These are phyloP conservation scores for Bombus polaris DNA, from an alignment of 1,140 invertebrate genomes.

Conservation along the genomic window DNA sequence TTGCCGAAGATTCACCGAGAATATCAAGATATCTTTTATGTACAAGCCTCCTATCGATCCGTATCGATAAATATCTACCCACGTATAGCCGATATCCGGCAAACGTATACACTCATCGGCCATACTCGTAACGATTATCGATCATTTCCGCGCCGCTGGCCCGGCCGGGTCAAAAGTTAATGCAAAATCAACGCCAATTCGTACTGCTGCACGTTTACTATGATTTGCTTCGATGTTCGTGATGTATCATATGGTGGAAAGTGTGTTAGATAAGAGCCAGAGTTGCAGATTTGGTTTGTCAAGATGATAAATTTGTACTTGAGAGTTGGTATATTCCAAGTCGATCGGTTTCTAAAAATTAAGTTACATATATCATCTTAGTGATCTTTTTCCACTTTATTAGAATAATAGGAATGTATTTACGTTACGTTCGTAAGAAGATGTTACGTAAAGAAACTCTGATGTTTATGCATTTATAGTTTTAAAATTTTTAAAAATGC, in stretches of 20 bases:
- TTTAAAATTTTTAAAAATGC: too few species aligned
- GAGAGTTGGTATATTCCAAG: neutral
- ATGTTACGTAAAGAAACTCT: too few species aligned
- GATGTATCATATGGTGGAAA: neutral
- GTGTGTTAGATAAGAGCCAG: neutral
- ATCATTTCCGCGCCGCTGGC: slow-evolving; percentile 59
- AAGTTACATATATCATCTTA: neutral
- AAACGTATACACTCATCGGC: slow-evolving; percentile 19
- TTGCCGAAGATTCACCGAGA: slow-evolving; percentile 54
- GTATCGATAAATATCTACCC: slow-evolving; percentile 52
- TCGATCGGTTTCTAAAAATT: neutral
- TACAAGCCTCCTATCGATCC: slow-evolving; percentile 45
- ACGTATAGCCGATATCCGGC: slow-evolving; percentile 58
- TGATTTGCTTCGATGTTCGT: slow-evolving; percentile 8
- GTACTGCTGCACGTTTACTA: slow-evolving; percentile 6
- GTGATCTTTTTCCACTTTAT: neutral
- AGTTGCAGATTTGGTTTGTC: neutral
- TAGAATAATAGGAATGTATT: too few species aligned
- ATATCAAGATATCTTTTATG: slow-evolving; percentile 46
- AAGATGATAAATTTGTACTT: neutral
- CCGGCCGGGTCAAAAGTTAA: slow-evolving; percentile 56
- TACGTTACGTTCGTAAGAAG: too few species aligned
- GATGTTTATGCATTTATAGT: too few species aligned
- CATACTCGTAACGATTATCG: slow-evolving; percentile 64
- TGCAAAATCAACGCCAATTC: slow-evolving; percentile 63